Evolutionary conservation across 1,140 invertebrate species (phyloP).

Genomic region (Lordiphosa collinella): DNA sequence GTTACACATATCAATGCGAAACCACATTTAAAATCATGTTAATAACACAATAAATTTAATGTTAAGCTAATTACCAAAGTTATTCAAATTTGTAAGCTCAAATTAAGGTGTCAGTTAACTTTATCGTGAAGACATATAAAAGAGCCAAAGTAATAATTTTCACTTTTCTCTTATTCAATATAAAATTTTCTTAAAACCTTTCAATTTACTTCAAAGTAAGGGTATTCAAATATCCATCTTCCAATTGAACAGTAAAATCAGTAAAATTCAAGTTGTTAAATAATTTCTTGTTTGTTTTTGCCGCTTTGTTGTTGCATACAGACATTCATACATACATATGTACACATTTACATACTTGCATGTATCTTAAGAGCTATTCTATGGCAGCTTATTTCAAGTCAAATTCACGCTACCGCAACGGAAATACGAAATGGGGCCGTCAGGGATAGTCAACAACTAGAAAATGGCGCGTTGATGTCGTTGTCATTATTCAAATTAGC

Average conservation of each 20-base stretch:
- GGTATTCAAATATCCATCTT: conserved; percentile 4
- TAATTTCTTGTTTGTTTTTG: conserved; percentile 29
- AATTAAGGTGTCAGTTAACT: too few relatives aligned
- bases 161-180: too few relatives aligned
- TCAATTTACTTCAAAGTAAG: not conserved
- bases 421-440: conserved; percentile 46
- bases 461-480: conserved; percentile 72
- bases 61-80: too few relatives aligned
- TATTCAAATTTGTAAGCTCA: too few relatives aligned
- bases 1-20: too few relatives aligned
- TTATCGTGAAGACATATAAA: too few relatives aligned
- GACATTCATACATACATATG: conserved; percentile 12
- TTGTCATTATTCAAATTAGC: conserved; percentile 77
- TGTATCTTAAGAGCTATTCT: conserved; percentile 9
- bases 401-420: conserved; percentile 53
- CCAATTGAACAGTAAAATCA: not conserved
- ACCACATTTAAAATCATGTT: too few relatives aligned
- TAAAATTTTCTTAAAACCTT: too few relatives aligned
- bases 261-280: conserved; percentile 19
- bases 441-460: conserved; percentile 40
- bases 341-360: not conserved
- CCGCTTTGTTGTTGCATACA: conserved; percentile 17
- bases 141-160: too few relatives aligned
- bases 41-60: too few relatives aligned
- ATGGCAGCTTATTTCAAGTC: conserved; percentile 38